Conservation (phyloP, 2,888 invertebrate genomes). For the Dynastes grantii region DNA sequence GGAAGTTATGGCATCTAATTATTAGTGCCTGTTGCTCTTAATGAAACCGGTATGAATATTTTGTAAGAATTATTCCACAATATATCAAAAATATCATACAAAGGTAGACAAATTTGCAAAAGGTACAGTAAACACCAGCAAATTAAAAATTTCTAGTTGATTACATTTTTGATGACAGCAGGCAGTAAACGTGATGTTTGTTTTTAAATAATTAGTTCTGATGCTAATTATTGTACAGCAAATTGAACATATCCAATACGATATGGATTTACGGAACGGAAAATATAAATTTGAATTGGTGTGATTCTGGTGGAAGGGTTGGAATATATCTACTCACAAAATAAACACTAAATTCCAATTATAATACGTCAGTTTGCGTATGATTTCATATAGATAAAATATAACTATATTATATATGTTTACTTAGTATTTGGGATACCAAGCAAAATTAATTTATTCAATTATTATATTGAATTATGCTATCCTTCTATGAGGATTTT, state of each 20-base stretch:
- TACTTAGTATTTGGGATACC: background rate
- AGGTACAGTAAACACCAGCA: too few species aligned
- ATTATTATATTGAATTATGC: too few species aligned
- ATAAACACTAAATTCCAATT: constrained; percentile 17
- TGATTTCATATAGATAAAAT: background rate
- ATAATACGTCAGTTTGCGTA: background rate
- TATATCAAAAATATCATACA: too few species aligned
- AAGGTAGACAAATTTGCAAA: too few species aligned
- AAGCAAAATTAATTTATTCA: too few species aligned
- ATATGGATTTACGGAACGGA: background rate
- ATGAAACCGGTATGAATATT: too few species aligned
- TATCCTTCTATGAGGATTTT: too few species aligned
- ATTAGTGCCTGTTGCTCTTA: too few species aligned
- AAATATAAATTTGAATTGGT: background rate
- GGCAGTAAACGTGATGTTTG: background rate
- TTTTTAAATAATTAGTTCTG: constrained; percentile 24
- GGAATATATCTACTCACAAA: constrained; percentile 1
- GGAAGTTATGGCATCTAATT: too few species aligned
- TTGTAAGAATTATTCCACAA: too few species aligned
- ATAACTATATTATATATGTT: background rate
- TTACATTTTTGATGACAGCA: background rate
- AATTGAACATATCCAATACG: background rate
- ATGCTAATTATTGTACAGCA: background rate
- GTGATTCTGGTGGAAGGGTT: background rate
- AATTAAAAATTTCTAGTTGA: background rate